Evolutionary conservation across 2,888 invertebrate genomes (phyloP).

Genomic region (Mamestra brassicae): DNA sequence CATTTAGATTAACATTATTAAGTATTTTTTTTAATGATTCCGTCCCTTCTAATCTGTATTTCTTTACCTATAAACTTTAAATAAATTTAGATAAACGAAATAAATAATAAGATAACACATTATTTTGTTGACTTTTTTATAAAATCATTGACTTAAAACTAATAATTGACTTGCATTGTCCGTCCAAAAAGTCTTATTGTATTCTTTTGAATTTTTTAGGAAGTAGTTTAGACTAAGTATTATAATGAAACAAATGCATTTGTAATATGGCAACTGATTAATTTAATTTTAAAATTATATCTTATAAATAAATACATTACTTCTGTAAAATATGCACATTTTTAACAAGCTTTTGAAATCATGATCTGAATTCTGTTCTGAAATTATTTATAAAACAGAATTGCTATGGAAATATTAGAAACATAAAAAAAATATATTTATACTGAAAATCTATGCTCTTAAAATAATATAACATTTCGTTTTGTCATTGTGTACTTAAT

Average conservation of each 20-base stretch:
- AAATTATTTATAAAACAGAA: neutral
- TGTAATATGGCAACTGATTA: slow-evolving; percentile 11
- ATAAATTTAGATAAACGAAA: neutral
- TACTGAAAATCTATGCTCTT: neutral
- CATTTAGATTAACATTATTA: slow-evolving; percentile 87
- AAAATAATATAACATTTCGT: no score
- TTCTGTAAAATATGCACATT: neutral
- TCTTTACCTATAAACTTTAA: neutral
- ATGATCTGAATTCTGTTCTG: neutral
- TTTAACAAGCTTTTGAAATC: neutral
- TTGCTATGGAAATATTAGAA: neutral
- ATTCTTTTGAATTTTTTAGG: slow-evolving; percentile 23
- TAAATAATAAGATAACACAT: neutral
- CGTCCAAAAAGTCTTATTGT: slow-evolving; percentile 39
- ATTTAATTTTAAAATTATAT: neutral
- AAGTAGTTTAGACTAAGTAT: slow-evolving; percentile 27
- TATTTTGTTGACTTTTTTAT: slow-evolving; percentile 21
- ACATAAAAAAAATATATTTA: no score
- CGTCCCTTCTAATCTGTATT: slow-evolving; percentile 45
- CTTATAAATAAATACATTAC: neutral
- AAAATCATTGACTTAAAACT: slow-evolving; percentile 4
- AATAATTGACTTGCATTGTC: slow-evolving; percentile 24
- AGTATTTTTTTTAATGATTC: slow-evolving; percentile 39
- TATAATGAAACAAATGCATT: neutral
- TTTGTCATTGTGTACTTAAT: neutral